These are phyloP conservation scores for Chelonia mydas DNA, from an alignment of 2,797 vertebrate species.

Conservation along the genomic window DNA sequence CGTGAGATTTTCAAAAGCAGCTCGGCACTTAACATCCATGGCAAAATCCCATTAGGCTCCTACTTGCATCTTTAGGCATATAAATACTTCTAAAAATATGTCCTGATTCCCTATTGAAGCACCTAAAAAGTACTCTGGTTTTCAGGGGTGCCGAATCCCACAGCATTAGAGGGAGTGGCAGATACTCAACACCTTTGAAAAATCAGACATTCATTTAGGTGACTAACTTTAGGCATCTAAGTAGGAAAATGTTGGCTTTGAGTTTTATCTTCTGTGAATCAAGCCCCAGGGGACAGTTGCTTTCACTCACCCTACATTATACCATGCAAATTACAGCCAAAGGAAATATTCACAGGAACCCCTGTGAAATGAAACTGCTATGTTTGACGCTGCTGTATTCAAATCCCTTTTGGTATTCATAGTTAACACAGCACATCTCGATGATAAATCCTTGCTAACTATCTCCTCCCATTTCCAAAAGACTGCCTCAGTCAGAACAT, in stretches of 20 bases:
- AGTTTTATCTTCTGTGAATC: neutral
- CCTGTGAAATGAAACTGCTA: neutral
- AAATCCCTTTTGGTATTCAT: neutral
- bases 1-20: neutral
- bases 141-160: neutral
- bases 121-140: neutral
- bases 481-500: slow-evolving; percentile 28
- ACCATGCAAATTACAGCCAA: neutral
- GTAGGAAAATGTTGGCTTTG: too few species aligned
- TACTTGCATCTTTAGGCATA: neutral
- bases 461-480: neutral
- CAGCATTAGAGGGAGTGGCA: neutral
- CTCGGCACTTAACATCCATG: neutral
- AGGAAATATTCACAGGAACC: neutral
- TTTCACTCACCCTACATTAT: neutral
- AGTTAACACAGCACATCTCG: neutral
- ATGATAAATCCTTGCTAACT: slow-evolving; percentile 21
- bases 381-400: neutral
- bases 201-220: neutral
- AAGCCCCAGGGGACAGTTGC: neutral
- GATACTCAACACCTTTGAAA: neutral
- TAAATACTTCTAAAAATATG: neutral
- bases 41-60: neutral
- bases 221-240: neutral
- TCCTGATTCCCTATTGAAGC: neutral